Conservation (phyloP, 2,797 vertebrate genomes). For the Chaenodraco wilsoni region DNA sequence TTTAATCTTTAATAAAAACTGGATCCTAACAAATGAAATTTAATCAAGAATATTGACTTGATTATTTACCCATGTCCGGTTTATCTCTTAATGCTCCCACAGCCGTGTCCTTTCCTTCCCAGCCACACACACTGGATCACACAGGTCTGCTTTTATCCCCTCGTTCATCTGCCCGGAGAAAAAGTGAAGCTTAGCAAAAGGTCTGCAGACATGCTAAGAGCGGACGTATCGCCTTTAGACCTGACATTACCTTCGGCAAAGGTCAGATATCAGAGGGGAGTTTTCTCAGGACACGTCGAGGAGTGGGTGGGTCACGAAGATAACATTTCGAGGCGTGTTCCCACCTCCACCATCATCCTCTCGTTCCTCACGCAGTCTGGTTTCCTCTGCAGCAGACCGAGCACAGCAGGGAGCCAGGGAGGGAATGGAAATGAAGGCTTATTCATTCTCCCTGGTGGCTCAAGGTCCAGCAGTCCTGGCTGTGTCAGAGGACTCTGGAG, state of each 20-base stretch:
- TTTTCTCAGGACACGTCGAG: constrained; percentile 25
- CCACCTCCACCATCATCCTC: constrained; percentile 20
- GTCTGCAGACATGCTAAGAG: constrained; percentile 57
- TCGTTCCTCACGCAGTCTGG: constrained; percentile 22
- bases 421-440: constrained; percentile 77
- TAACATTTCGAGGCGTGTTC: constrained; percentile 51
- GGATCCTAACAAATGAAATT: constrained; percentile 33
- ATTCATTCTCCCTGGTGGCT: constrained; percentile 75
- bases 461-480: constrained; percentile 48
- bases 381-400: constrained; percentile 64
- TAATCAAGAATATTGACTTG: constrained; percentile 33
- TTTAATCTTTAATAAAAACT: constrained; percentile 42
- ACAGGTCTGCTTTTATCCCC: constrained; percentile 48
- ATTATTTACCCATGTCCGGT: constrained; percentile 27
- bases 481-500: constrained; percentile 63
- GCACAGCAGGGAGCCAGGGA: constrained; percentile 64
- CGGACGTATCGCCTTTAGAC: constrained; percentile 47
- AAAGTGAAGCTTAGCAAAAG: constrained; percentile 76
- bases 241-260: constrained; percentile 70
- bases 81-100: constrained; percentile 30
- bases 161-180: constrained; percentile 63
- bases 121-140: not conserved
- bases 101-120: constrained; percentile 14
- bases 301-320: constrained; percentile 65
- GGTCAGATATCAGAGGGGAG: constrained; percentile 73